Base-by-base conservation (phyloP, 2,888 invertebrate genomes). In the Ellobium chinense region DNA sequence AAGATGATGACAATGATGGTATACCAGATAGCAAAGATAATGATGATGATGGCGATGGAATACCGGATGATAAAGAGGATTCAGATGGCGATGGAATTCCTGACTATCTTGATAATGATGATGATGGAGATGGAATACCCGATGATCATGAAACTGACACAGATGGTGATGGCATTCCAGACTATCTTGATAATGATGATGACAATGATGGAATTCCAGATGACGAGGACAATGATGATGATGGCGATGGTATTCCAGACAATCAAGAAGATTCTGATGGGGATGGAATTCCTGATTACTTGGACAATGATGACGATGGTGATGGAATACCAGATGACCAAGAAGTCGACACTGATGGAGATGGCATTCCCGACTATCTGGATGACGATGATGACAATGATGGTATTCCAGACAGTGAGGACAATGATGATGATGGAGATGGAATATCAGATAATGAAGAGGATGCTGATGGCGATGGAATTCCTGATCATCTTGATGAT, bases 121-220 rank as follows among this genome's bases (percentile, higher is more conserved):
- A 84, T 73, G 86, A 86, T 76, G 83, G 77, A 29, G 83, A 89
- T 78, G 89, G 88, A 9, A 85, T 89, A n/a, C 86, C 86, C 3
- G 86, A 86, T 73, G 56, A 83, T 39, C 60, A 80, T 0, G 84
- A 86, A 27, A 82, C 84, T 27, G 85, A 88, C 66, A 84, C 65
- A 66, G 87, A 87, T 82, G 86, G 86, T 12, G 87, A 89, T 82
- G 88, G 87, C 7, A 85, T 88, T 37, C 84, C 85, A 34, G 88
- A 88, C 63, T 85, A 56, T 86, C 85, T 36, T 81, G 62, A 87
- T 60, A 87, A 89, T 62, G 87, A 91, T 37, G 85, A 86, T 60
- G 91, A 91, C 73, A 88, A 88, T 31, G 90, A 91, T 76, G 91
- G 91, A 14, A 90, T 91, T 66, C 90, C 90, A 27, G 90, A 89